Evolutionary conservation across 2,888 invertebrate species (phyloP), one percentile per base, ranked within the genome.

Genomic region (Neoascia interrupta): DNA sequence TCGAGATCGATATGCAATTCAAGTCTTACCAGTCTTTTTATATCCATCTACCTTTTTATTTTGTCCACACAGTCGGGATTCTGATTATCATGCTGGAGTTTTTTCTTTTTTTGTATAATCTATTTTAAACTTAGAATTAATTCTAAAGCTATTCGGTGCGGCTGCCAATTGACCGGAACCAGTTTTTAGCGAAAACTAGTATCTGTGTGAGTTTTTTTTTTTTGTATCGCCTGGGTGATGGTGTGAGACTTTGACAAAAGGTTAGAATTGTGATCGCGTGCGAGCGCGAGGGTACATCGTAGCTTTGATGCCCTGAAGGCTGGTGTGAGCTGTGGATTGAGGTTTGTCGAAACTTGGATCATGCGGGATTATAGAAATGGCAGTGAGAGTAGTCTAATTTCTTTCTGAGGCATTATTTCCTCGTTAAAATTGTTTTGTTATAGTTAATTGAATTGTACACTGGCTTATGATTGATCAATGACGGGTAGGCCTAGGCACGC

Each of bases 81-180:
- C 1, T 19, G n/a, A 18, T 41, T 11, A 19, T 6, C 13, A 10
- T 36, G 36, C 41, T 19, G 21, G 21, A n/a, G n/a, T n/a, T n/a
- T n/a, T n/a, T n/a, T n/a, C n/a, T n/a, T n/a, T n/a, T 2, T 41
- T 31, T 18, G 13, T 26, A 43, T n/a, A 34, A 8, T 63, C 28
- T 60, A 31, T 36, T 58, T 58, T 39, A 34, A 60, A 36, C 51
- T 41, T 39, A 47, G 49, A 75, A 61, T 63, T 15, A 36, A 70
- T 54, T 41, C 45, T 60, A 54, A 41, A 60, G 23, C 66, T 3
- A 26, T 68, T 15, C n/a, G 26, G 19, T 41, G 51, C 21, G 21
- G 10, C 5, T 56, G 56, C 43, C 54, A 54, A 66, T 51, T 34
- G 58, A 69, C 70, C 76, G 76, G 76, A 70, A 76, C 76, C 64